phyloP scores from a whole-genome alignment of 1,140 invertebrate genomes.

The Macrobrachium rosenbergii region DNA sequence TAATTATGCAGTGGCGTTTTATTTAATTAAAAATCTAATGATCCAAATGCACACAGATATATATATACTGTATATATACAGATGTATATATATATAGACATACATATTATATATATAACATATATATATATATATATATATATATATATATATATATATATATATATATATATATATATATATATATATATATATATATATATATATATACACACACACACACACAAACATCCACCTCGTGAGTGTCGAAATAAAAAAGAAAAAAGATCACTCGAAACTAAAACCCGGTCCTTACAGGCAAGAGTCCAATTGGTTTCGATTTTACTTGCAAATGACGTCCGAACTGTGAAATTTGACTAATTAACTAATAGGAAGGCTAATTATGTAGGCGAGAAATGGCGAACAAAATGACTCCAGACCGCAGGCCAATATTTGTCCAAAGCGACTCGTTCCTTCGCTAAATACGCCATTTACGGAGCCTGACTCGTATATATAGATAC shows the following conservation, averaged over 20 bases:
- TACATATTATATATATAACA: neutral
- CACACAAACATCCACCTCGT: neutral
- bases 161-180: too few species aligned
- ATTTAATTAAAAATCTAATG: too few species aligned
- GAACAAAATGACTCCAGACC: too few species aligned
- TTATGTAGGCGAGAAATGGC: constrained; percentile 2
- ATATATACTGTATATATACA: neutral
- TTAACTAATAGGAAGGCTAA: constrained; percentile 15
- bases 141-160: neutral
- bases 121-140: neutral
- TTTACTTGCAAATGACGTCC: constrained; percentile 16
- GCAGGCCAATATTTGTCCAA: too few species aligned
- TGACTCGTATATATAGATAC: too few species aligned
- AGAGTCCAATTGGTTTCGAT: neutral
- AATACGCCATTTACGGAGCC: too few species aligned
- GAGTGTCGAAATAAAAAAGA: neutral
- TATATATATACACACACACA: neutral
- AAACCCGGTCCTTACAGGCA: neutral
- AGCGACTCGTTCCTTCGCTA: too few species aligned
- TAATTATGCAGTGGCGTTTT: too few species aligned
- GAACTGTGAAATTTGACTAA: constrained; percentile 23
- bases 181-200: neutral
- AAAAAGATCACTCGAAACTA: too few species aligned
- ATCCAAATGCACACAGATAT: neutral
- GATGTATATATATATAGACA: neutral